Percentiles rank a stretch among this genome's conserved stretches.
Conservation (phyloP, 1,140 invertebrate species). For the Aphaenogaster rudis region DNA sequence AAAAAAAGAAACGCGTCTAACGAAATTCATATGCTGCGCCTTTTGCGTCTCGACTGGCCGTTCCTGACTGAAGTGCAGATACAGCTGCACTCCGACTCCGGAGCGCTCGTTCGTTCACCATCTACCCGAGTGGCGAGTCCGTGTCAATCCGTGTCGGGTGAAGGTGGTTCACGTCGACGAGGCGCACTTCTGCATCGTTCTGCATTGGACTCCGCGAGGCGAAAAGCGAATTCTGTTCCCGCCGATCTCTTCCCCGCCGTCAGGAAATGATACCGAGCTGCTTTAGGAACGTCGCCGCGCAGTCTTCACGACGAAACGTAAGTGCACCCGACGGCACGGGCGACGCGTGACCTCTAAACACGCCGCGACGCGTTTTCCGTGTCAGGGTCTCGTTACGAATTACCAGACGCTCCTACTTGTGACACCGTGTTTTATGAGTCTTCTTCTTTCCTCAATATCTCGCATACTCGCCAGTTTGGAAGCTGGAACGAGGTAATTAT, state of each 20-base stretch:
- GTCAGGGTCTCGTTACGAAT: slow-evolving; percentile 58
- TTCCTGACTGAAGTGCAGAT: not conserved
- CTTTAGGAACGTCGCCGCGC: slow-evolving; percentile 77
- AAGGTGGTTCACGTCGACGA: not conserved
- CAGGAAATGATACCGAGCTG: slow-evolving; percentile 83
- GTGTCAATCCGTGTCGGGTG: not conserved
- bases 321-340: slow-evolving; percentile 70
- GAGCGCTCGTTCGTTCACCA: no score
- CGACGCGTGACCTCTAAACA: slow-evolving; percentile 81
- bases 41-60: not conserved
- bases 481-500: slow-evolving; percentile 86
- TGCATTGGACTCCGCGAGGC: no score
- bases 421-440: slow-evolving; percentile 41
- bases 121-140: not conserved
- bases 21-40: not conserved
- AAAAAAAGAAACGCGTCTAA: not conserved
- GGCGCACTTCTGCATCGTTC: not conserved
- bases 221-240: not conserved
- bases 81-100: not conserved
- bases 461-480: slow-evolving; percentile 78
- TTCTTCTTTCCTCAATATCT: slow-evolving; percentile 58
- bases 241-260: no score
- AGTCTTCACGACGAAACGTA: slow-evolving; percentile 82
- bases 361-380: slow-evolving; percentile 55
- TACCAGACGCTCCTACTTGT: slow-evolving; percentile 16